Evolutionary conservation across 2,888 invertebrate species (phyloP), one percentile per base, ranked within the genome.

Genomic region (Ochropleura plecta): DNA sequence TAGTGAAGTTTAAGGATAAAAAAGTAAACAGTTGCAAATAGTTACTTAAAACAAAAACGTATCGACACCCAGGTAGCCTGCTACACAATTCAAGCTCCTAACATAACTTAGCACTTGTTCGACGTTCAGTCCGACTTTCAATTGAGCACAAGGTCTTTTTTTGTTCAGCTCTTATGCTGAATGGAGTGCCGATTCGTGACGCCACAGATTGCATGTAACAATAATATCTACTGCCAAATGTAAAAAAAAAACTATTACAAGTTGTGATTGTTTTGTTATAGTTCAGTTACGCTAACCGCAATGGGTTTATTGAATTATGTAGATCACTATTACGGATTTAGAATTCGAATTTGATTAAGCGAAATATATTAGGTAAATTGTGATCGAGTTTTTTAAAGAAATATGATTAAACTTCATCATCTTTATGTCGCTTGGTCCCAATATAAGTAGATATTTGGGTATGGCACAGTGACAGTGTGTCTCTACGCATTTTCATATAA

Each of bases 111-210:
- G 62, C 57, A 72, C 70, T 84, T 67, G 63, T 69, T 60, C 49
- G 49, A 63, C 16, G 49, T 70, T 64, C 30, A 70, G 70, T 53
- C 42, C 73, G 49, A 78, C 88, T 88, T 87, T 88, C 84, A 81
- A 86, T 83, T 59, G 69, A 57, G 71, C 66, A 68, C 83, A 88
- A 88, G 88, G 88, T 76, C 79, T 66, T 68, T 84, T 86, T 84
- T 87, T 86, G 73, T 81, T 51, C 76, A 77, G 57, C 70, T 73
- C 70, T 64, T 70, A 74, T 75, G 76, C 73, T 74, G 80, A 83
- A 85, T 81, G 73, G 73, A 60, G 62, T 40, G 70, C 30, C 72
- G 40, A 76, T 78, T 77, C 60, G 78, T 86, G 74, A 86, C 76
- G 79, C 76, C 84, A 84, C 73, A 81, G 84, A 83, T 82, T 84